Evolutionary conservation across 2,113 vertebrate species (phyloP), one percentile per base, ranked within the genome.

Genomic region (Turnix velox): DNA sequence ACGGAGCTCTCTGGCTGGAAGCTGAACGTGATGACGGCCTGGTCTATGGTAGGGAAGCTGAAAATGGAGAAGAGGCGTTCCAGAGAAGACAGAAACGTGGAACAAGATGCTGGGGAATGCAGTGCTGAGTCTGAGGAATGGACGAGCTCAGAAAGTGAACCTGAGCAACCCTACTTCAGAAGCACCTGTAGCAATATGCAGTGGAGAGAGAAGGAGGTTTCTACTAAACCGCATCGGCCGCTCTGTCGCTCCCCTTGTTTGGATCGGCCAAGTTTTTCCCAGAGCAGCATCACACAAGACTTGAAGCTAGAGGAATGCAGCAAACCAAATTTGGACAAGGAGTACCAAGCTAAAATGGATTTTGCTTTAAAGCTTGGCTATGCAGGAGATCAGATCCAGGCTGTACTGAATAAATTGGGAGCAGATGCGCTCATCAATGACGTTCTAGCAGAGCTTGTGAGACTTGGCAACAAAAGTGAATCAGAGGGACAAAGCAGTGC

Each of bases 341-440:
- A 99, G 87, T 99, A 99, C 92, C 99, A 99, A 96, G 98, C 98
- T 48, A 99, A 99, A 97, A 99, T 99, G 98, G 99, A 99, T 72
- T 99, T 99, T 97, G 99, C 99, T 76, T 97, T 99, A 96, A 99
- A 99, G 97, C 96, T 99, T 94, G 99, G 99, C 18, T 99, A 99
- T 84, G 98, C 98, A 2, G 98, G 98, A 69, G 99, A 99, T 91
- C 99, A 99, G 96, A 99, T 99, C 94, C 98, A 99, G 97, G 97
- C 98, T 22, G 99, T 99, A 85, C 97, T 99, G 92, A 98, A 98
- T 94, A 99, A 99, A 96, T 52, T 99, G 94, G 99, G 99, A 40
- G 96, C 99, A 55, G 98, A 98, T 45, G 99, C 99, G 0, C 98
- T 99, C 67, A 99, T 99, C 92, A 99, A 99, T 82, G 99, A 99